These are phyloP conservation scores for Digitonthophagus gazella DNA, from an alignment of 2,888 invertebrate species.

Conservation along the genomic window DNA sequence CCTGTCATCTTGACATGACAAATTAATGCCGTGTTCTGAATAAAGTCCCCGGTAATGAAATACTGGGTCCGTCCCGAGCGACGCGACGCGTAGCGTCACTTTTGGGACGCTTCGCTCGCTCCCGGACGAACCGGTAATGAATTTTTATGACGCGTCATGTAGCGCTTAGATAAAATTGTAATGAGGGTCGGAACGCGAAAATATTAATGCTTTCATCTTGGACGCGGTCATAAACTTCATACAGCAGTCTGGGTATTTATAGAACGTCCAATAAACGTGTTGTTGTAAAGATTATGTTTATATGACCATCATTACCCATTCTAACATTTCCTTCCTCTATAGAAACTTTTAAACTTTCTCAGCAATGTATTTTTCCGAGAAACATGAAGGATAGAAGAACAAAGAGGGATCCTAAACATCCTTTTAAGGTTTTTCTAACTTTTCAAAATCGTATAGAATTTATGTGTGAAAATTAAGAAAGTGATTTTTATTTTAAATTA, in stretches of 20 bases:
- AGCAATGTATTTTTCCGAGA: no score
- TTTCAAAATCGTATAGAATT: no score
- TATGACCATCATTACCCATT: no score
- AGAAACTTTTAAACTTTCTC: no score
- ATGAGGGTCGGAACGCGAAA: neutral
- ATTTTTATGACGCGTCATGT: conserved; percentile 19
- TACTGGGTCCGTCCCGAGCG: neutral
- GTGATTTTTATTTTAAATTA: no score
- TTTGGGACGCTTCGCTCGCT: conserved; percentile 5
- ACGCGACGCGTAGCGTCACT: neutral
- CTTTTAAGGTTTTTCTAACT: no score
- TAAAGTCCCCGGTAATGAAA: conserved; percentile 24
- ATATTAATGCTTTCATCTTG: neutral
- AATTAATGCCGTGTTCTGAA: conserved; percentile 21
- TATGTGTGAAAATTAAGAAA: no score
- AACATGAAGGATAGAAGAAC: no score
- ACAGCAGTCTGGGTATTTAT: neutral
- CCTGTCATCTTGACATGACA: conserved; percentile 26
- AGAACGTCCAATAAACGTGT: neutral
- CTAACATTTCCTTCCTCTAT: no score
- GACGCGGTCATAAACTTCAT: neutral
- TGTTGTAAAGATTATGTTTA: neutral
- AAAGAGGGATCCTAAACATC: no score
- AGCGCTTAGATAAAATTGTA: conserved; percentile 7
- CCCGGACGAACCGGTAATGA: conserved; percentile 5